Base-by-base conservation (phyloP, 2,888 invertebrate genomes). In the Drosophila trichaetosa region DNA sequence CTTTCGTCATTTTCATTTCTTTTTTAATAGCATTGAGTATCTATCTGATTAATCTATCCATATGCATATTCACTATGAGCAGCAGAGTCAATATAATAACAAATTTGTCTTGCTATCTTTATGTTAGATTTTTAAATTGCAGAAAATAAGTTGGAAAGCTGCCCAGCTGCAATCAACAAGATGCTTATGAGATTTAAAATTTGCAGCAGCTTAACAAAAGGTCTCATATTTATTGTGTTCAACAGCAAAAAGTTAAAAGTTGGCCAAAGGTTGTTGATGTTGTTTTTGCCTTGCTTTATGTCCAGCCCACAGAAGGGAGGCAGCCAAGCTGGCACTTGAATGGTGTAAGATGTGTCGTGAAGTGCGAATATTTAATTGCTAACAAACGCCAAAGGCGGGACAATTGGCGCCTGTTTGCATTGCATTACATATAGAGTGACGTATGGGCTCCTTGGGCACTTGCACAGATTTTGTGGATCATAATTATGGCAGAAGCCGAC, bases 341-440 rank as follows among this genome's bases (percentile, higher is more conserved):
- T 72, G 58, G 73, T 53, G 54, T 54, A 71, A 75, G 79, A 65
- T 79, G 79, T 71, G 74, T 62, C 74, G 56, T 89, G 69, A 84
- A 81, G 87, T 85, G 87, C 87, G 84, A 79, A 84, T 73, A 89
- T 85, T 85, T 85, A 85, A 85, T 85, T 85, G 87, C 84, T 85
- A 81, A 76, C 76, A 80, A 89, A 83, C 56, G 64, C 69, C 71
- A 74, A 68, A 71, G 69, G 59, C 83, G 51, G 73, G 74, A 76
- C 84, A 81, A 69, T 87, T 74, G 89, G 79, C 87, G 84, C 87
- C 87, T 59, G 62, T 38, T 48, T 31, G 56, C 56, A 59, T 73
- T 62, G 65, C 62, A 33, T 72, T 64, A 59, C 70, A 64, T 46
- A 62, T 51, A 40, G 24, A 46, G 42, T 38, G 66, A 66, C 46